phyloP scores from a whole-genome alignment of 2,113 vertebrate species.

The Cynocephalus volans region DNA sequence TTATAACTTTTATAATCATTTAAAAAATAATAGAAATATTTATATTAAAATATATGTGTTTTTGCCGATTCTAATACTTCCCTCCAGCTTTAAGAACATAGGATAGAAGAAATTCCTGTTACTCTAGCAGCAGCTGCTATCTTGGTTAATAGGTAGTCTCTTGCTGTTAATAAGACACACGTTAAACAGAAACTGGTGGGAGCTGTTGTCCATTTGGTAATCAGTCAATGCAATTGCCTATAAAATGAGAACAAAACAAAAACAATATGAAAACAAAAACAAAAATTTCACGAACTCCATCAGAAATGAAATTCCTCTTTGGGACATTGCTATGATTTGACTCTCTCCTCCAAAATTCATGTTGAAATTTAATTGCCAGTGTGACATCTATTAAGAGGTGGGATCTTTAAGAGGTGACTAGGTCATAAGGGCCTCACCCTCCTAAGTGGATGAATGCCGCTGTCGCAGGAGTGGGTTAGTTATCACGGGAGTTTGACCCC shows the following conservation, averaged over 20 bases:
- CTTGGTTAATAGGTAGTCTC: not conserved
- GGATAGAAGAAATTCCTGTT: not conserved
- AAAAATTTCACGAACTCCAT: not conserved
- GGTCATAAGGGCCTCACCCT: too few relatives aligned
- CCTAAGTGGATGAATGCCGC: too few relatives aligned
- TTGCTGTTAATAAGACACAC: not conserved
- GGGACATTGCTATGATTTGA: too few relatives aligned
- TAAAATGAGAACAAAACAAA: not conserved
- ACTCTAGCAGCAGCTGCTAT: not conserved
- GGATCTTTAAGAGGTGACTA: too few relatives aligned
- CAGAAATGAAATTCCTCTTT: not conserved
- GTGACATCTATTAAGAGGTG: too few relatives aligned
- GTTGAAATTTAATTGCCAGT: too few relatives aligned
- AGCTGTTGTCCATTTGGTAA: not conserved
- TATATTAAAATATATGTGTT: not conserved
- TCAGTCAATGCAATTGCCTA: not conserved
- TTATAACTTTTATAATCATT: not conserved
- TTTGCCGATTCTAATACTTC: constrained; percentile 5
- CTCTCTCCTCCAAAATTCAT: too few relatives aligned
- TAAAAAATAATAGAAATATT: not conserved
- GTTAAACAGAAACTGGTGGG: not conserved
- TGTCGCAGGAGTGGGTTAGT: too few relatives aligned
- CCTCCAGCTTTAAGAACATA: not conserved
- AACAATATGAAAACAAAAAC: not conserved
- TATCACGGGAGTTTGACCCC: too few relatives aligned